These are phyloP conservation scores for Sebastolobus altivelis DNA, from an alignment of 2,797 vertebrate species.

Conservation along the genomic window DNA sequence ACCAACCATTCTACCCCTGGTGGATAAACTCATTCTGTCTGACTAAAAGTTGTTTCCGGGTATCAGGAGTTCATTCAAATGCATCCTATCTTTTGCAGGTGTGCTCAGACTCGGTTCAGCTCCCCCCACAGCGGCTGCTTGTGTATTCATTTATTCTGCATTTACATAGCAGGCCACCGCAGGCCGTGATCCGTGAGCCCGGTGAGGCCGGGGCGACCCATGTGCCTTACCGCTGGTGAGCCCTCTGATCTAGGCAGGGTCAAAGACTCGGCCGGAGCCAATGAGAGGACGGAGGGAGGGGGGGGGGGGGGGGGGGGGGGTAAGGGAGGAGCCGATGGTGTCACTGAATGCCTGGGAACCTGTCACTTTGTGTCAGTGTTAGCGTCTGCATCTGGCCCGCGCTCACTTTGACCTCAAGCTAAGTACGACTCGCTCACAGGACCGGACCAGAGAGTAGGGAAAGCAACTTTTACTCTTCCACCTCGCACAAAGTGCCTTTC, in stretches of 20 bases:
- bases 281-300: conserved; percentile 54
- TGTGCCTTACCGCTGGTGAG: conserved; percentile 67
- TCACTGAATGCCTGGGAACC: conserved; percentile 85
- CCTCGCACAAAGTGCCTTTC: conserved; percentile 54
- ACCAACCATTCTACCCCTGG: not conserved
- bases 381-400: conserved; percentile 75
- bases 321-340: conserved; percentile 71
- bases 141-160: conserved; percentile 76
- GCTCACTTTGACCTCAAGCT: conserved; percentile 79
- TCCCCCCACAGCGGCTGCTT: conserved; percentile 64
- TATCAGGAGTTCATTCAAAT: conserved; percentile 59
- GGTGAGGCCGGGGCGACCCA: conserved; percentile 36
- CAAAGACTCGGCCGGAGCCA: conserved; percentile 76
- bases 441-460: conserved; percentile 54
- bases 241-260: conserved; percentile 75
- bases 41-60: conserved; percentile 38
- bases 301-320: conserved; percentile 7
- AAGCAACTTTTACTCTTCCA: conserved; percentile 64
- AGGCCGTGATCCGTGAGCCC: conserved; percentile 61
- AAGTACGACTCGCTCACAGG: conserved; percentile 74
- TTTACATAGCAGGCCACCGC: conserved; percentile 66
- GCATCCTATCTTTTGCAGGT: conserved; percentile 71
- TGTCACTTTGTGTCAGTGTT: conserved; percentile 86
- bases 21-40: conserved; percentile 52
- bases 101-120: conserved; percentile 52